Evolutionary conservation across 1,140 invertebrate species (phyloP).

Genomic region (Magallana angulata): DNA sequence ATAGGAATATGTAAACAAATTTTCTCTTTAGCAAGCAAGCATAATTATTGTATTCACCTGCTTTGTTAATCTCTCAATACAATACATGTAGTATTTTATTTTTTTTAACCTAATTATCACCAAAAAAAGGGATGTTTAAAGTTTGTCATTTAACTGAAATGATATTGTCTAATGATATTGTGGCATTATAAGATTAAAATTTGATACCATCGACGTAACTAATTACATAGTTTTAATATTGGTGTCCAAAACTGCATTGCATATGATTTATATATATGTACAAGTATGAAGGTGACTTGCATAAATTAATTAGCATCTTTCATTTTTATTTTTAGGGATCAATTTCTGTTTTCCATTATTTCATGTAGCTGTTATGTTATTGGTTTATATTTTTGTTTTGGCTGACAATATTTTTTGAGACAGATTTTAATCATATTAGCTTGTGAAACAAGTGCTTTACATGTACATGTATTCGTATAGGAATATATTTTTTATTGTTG

Average conservation of each 20-base stretch:
- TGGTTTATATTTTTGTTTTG: not conserved
- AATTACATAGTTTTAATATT: too few relatives aligned
- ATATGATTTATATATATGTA: too few relatives aligned
- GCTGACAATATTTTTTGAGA: not conserved
- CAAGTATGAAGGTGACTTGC: too few relatives aligned
- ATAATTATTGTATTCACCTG: not conserved
- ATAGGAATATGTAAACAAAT: not conserved
- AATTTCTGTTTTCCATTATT: not conserved
- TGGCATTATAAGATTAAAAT: too few relatives aligned
- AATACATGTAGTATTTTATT: too few relatives aligned
- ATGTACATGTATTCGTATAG: not conserved
- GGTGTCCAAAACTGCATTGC: too few relatives aligned
- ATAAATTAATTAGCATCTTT: too few relatives aligned
- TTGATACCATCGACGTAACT: too few relatives aligned
- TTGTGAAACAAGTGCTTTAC: constrained; percentile 33
- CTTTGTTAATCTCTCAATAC: not conserved
- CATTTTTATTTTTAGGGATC: constrained; percentile 10
- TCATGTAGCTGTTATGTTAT: constrained; percentile 15
- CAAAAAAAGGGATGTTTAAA: too few relatives aligned
- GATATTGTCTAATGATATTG: too few relatives aligned
- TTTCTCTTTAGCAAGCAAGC: not conserved
- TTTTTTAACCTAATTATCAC: too few relatives aligned
- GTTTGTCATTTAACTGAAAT: too few relatives aligned
- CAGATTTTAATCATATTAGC: not conserved
- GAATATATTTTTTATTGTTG: not conserved